Base-by-base conservation (phyloP, 1,140 invertebrate species). In the Scaptomyza hsui region DNA sequence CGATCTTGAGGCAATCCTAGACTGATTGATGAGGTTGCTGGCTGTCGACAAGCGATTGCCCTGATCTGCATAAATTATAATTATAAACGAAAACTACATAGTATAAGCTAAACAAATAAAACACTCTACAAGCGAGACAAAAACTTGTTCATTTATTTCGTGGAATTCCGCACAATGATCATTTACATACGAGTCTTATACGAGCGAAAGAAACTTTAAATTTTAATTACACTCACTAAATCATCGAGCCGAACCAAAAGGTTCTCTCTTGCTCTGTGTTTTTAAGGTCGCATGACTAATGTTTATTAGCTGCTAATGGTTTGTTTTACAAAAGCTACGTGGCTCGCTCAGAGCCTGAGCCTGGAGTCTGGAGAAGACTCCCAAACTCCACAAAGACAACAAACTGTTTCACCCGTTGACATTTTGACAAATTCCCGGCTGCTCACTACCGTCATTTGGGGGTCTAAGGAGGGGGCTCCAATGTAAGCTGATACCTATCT, bases 281-380 rank as follows among this genome's bases (percentile, higher is more conserved):
- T 74, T 29, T 29, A 29, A 29, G 74, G 69, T 81, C 67, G 64
- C 73, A 89, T 90, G 89, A 90, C 78, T 90, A 90, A 90, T 90
- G 89, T 90, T 90, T 90, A 89, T 90, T 90, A 90, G 86, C 81
- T 80, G 89, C 81, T 90, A 90, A 90, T 90, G 89, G 89, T 90
- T 90, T 90, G 89, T 90, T 90, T 90, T 90, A 90, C 89, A 89
- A 90, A 90, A 86, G 78, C 73, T 75, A 85, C 80, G 86, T 89
- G 83, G 56, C 62, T 60, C n/a, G 42, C 68, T 62, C 44, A 47
- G 48, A 51, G 37, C 59, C 49, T 18, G 63, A 67, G 41, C 19
- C 53, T 44, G 59, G 12, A 39, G 37, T n/a, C 10, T 19, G 48
- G 48, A 44, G 42, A 26, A 19, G 47, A 19, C 21, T 49, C 52